Conservation (phyloP, 2,797 vertebrate genomes). For the Sylvilagus floridanus region DNA sequence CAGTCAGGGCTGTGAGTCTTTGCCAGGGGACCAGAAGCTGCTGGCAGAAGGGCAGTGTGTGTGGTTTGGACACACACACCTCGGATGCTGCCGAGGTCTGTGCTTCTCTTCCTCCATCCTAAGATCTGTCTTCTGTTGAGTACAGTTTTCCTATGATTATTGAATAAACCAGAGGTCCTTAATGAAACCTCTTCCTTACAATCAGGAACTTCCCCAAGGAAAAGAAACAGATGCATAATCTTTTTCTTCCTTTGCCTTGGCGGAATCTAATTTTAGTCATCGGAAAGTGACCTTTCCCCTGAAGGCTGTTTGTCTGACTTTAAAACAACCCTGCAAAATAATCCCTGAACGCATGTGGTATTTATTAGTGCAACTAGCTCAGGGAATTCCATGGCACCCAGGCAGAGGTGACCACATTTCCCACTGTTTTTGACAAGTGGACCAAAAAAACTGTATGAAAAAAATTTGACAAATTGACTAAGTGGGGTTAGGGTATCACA, state of each 20-base stretch:
- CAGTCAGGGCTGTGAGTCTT: not conserved
- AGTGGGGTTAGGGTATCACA: not conserved
- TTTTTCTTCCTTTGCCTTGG: conserved; percentile 52
- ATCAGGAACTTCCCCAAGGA: conserved; percentile 52
- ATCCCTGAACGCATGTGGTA: not conserved
- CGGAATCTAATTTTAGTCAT: conserved; percentile 76
- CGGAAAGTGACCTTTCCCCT: conserved; percentile 57
- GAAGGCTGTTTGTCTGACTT: conserved; percentile 70
- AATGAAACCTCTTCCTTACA: conserved; percentile 30
- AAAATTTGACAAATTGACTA: too few relatives aligned
- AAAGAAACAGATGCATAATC: conserved; percentile 39
- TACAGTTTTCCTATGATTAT: not conserved
- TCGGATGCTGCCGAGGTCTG: not conserved
- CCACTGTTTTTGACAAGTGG: not conserved
- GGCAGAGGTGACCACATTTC: not conserved
- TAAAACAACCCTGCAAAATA: conserved; percentile 71
- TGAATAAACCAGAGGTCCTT: conserved; percentile 31
- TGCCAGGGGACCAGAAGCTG: not conserved
- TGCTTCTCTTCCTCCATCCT: not conserved
- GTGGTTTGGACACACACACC: too few relatives aligned
- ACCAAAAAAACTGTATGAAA: too few relatives aligned
- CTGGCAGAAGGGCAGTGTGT: not conserved
- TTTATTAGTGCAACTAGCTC: conserved; percentile 57
- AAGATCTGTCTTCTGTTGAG: not conserved
- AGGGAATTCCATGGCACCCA: conserved; percentile 20